These are phyloP conservation scores for Porites rus DNA, from an alignment of 92 coral and sea anemone genomes.

Conservation along the genomic window DNA sequence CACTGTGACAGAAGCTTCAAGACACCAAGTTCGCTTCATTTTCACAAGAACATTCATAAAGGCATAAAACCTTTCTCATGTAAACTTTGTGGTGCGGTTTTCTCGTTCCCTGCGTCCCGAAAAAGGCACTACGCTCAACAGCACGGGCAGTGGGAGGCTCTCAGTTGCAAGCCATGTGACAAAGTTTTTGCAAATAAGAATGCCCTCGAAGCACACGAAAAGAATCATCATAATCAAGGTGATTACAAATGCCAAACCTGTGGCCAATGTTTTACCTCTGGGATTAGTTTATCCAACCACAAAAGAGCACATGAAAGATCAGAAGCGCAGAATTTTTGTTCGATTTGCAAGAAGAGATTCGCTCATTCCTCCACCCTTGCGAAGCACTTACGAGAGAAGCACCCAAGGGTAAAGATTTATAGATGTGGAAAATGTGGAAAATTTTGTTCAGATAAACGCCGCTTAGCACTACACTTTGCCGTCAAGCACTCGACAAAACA, in stretches of 20 bases:
- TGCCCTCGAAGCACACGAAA: background rate
- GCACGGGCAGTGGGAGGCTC: conserved; percentile 6
- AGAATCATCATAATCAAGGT: background rate
- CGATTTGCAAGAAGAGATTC: conserved; percentile 16
- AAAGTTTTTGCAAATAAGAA: conserved; percentile 1
- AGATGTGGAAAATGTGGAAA: conserved; percentile 21
- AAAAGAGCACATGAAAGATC: conserved; percentile 1
- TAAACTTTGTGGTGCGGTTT: conserved; percentile 28
- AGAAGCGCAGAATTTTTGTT: background rate
- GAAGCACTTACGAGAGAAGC: conserved; percentile 24
- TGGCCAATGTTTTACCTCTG: background rate
- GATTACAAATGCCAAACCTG: background rate
- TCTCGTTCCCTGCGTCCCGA: conserved; percentile 25
- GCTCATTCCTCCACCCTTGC: background rate
- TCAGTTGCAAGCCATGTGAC: conserved; percentile 13
- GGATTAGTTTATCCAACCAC: conserved; percentile 34
- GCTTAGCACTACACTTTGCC: conserved; percentile 23
- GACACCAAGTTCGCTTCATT: background rate
- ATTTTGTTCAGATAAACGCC: conserved; percentile 15
- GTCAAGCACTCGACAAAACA: conserved; percentile 4
- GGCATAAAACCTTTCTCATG: conserved; percentile 46
- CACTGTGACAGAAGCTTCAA: conserved; percentile 56
- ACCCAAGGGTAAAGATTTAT: conserved; percentile 6
- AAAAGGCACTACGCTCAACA: conserved; percentile 13
- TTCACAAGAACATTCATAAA: conserved; percentile 54